phyloP scores from a whole-genome alignment of 2,888 invertebrate species.

The Athetis lepigone region DNA sequence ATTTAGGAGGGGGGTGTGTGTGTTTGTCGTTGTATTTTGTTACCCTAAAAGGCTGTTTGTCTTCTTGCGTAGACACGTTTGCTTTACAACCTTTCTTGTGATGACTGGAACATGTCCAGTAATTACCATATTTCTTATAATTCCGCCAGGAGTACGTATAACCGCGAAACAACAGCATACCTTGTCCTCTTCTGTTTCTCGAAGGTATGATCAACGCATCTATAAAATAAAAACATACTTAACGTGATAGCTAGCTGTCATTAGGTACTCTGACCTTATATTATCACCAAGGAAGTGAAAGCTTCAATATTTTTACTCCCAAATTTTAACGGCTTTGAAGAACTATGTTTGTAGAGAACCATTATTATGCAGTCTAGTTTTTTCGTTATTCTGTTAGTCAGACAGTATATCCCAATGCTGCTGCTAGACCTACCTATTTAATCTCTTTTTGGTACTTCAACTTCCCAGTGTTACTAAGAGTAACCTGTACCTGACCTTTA shows the following conservation, averaged over 20 bases:
- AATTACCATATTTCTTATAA: conserved; percentile 72
- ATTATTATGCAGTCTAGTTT: too few relatives aligned
- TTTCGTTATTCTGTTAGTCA: too few relatives aligned
- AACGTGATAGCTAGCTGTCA: conserved; percentile 7
- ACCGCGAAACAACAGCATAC: conserved; percentile 74
- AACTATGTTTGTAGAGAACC: too few relatives aligned
- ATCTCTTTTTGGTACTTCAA: too few relatives aligned
- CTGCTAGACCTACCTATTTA: too few relatives aligned
- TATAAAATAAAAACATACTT: conserved; percentile 64
- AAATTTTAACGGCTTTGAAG: too few relatives aligned
- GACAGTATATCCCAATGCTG: too few relatives aligned
- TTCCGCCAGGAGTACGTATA: conserved; percentile 81
- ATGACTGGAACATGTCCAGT: conserved; percentile 84
- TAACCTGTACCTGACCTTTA: too few relatives aligned
- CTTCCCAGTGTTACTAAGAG: too few relatives aligned
- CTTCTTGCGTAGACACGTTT: conserved; percentile 73
- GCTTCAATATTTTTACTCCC: not conserved
- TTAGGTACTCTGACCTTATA: not conserved
- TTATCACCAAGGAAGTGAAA: conserved; percentile 3
- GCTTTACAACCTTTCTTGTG: conserved; percentile 82
- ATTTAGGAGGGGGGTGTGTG: conserved; percentile 73
- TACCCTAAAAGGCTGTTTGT: conserved; percentile 66
- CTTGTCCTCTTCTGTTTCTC: conserved; percentile 69
- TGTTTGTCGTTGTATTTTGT: conserved; percentile 68
- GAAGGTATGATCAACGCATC: conserved; percentile 78